Base-by-base conservation (phyloP, 2,888 invertebrate species). In the Anorthoa munda region DNA sequence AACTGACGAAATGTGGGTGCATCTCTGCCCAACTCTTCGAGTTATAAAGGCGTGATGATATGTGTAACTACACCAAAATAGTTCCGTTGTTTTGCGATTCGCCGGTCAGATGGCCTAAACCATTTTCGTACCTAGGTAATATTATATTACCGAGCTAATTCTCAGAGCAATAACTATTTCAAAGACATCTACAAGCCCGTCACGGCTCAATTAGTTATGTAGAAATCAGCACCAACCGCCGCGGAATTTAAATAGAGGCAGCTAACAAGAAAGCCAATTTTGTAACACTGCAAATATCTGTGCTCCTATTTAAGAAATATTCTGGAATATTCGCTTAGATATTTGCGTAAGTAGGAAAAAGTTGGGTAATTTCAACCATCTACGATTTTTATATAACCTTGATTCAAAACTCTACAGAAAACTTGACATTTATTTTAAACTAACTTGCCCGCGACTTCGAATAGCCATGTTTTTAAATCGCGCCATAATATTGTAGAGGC, bases 121-220 rank as follows among this genome's bases (percentile, higher is more conserved):
- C 23, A 15, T 31, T 56, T 45, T 55, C 26, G 51, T 18, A 18
- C 26, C 46, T 23, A 48, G 48, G 75, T 55, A 75, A 81, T 81
- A 61, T 75, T 51, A 66, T 61, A 76, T 66, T 66, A 65, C 66
- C 4, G 48, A 73, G 69, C 55, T 56, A 63, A 55, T 60, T 74
- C 69, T 39, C 68, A 63, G 59, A 46, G 70, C 70, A 72, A 73
- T 82, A 82, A 81, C 66, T 81, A 75, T 75, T 79, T 69, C 73
- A 72, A 79, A 77, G 74, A 59, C 80, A 85, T 86, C 78, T 71
- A 81, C 45, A 86, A 73, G 72, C 84, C 67, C 72, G 82, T 89
- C 89, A 88, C 89, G 89, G 75, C 59, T 79, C 85, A 85, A 87
- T 86, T 87, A 84, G 75, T 69, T 84, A 87, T 89, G 88, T 87